phyloP scores from a whole-genome alignment of 2,888 invertebrate species.

The Trichopoda pennipes region DNA sequence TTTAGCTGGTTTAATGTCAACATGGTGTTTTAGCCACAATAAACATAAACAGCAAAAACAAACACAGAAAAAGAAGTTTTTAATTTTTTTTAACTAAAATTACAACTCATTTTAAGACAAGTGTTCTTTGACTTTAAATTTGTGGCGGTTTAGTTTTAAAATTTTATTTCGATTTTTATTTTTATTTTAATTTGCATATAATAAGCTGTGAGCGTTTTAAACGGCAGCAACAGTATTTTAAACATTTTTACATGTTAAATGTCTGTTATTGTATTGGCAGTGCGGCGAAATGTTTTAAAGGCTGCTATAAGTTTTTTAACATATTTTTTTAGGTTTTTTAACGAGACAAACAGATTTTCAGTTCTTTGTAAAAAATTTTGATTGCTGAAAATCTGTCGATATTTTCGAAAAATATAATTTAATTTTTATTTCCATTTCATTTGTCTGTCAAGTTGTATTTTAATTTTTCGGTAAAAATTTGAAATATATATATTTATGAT shows the following conservation, averaged over 20 bases:
- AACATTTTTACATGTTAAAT: conserved; percentile 19
- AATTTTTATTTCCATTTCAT: no score
- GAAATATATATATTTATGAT: no score
- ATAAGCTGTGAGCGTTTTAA: conserved; percentile 30
- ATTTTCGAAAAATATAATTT: no score
- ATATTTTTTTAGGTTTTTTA: no score
- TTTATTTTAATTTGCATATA: conserved; percentile 50
- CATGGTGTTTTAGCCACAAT: conserved; percentile 50
- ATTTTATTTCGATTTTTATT: neutral
- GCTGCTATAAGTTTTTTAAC: no score
- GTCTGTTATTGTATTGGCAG: conserved; percentile 17
- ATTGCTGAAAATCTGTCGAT: no score
- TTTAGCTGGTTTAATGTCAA: conserved; percentile 63
- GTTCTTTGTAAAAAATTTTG: no score
- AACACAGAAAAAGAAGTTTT: neutral
- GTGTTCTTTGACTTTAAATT: conserved; percentile 42
- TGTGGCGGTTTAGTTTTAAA: conserved; percentile 6
- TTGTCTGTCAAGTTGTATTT: no score
- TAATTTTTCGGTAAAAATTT: no score
- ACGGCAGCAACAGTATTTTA: conserved; percentile 1
- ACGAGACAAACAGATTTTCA: no score
- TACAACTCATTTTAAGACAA: conserved; percentile 62
- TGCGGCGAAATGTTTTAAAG: no score
- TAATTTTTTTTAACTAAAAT: neutral
- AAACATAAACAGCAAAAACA: conserved; percentile 1